A percentile compares a stretch with the other conserved stretches of the same genome.
These are phyloP conservation scores for Paraplagusia blochii DNA, from an alignment of 2,113 vertebrate species.

Conservation along the genomic window DNA sequence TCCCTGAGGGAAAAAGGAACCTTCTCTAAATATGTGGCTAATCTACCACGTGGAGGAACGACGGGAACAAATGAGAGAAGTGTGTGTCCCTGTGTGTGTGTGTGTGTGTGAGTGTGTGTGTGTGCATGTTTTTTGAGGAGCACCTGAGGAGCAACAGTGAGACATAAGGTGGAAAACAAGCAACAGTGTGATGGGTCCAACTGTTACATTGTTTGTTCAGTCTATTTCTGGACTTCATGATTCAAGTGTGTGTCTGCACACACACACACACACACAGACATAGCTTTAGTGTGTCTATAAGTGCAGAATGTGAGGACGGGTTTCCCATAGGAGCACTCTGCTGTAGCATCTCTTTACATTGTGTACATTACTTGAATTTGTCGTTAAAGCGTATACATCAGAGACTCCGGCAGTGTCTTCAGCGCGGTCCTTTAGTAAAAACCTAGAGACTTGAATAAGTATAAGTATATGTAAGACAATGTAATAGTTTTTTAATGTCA, in stretches of 20 bases:
- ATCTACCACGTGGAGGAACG: slow-evolving; percentile 48
- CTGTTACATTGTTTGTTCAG: slow-evolving; percentile 44
- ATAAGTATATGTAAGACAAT: too few relatives aligned
- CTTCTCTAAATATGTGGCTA: slow-evolving; percentile 71
- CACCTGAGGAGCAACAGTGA: slow-evolving; percentile 31
- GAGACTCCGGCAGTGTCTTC: neutral
- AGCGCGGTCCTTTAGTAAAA: too few relatives aligned
- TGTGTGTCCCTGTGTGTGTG: slow-evolving; percentile 11
- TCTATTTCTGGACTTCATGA: slow-evolving; percentile 38
- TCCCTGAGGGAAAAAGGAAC: slow-evolving; percentile 43
- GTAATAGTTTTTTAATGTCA: too few relatives aligned
- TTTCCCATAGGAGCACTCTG: slow-evolving; percentile 59
- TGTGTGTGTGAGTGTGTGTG: slow-evolving; percentile 9
- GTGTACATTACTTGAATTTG: slow-evolving; percentile 49
- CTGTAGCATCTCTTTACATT: slow-evolving; percentile 55
- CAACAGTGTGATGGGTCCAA: slow-evolving; percentile 35
- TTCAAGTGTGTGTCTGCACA: neutral
- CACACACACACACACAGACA: too few relatives aligned
- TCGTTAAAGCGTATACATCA: slow-evolving; percentile 30
- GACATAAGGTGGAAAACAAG: slow-evolving; percentile 42
- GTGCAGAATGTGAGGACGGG: slow-evolving; percentile 35
- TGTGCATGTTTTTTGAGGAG: slow-evolving; percentile 22
- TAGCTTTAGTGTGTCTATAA: neutral
- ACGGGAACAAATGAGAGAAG: slow-evolving; percentile 33
- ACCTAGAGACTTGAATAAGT: too few relatives aligned